phyloP scores from a whole-genome alignment of 2,113 vertebrate genomes.

The Larimichthys polyactis region DNA sequence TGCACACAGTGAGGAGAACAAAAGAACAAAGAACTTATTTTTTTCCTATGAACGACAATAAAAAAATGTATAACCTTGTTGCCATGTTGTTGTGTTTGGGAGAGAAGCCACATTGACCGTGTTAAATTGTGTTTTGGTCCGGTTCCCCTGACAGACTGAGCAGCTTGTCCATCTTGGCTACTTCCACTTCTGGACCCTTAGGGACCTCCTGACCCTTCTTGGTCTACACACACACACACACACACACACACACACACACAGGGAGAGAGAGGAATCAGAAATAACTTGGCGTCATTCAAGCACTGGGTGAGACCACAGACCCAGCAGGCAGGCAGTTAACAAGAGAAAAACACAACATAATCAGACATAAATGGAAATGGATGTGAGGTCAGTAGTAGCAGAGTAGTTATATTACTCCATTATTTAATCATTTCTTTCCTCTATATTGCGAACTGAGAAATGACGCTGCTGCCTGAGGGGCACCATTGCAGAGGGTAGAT shows the following conservation, averaged over 20 bases:
- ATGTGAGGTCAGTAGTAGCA: constrained; percentile 20
- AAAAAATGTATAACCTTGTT: not conserved
- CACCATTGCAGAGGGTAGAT: constrained; percentile 1
- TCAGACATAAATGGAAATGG: constrained; percentile 28
- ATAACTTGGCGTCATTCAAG: constrained; percentile 21
- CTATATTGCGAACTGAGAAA: constrained; percentile 15
- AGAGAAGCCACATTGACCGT: not conserved
- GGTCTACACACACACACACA: constrained; percentile 75
- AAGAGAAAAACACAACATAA: constrained; percentile 18
- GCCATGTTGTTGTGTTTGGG: not conserved
- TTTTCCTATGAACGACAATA: constrained; percentile 4
- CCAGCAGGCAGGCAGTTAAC: constrained; percentile 21
- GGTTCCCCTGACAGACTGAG: constrained; percentile 88
- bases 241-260: not conserved
- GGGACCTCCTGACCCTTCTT: constrained; percentile 92
- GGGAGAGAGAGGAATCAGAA: not conserved
- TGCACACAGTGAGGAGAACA: not conserved
- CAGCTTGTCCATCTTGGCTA: constrained; percentile 93
- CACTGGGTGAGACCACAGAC: constrained; percentile 10
- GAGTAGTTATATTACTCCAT: constrained; percentile 2
- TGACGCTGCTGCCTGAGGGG: not conserved
- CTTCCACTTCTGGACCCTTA: constrained; percentile 89
- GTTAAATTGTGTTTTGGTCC: constrained; percentile 24
- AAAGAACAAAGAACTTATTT: not conserved
- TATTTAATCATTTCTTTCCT: not conserved